Evolutionary conservation across 1,140 invertebrate species (phyloP).

Genomic region (Augochlora pura): DNA sequence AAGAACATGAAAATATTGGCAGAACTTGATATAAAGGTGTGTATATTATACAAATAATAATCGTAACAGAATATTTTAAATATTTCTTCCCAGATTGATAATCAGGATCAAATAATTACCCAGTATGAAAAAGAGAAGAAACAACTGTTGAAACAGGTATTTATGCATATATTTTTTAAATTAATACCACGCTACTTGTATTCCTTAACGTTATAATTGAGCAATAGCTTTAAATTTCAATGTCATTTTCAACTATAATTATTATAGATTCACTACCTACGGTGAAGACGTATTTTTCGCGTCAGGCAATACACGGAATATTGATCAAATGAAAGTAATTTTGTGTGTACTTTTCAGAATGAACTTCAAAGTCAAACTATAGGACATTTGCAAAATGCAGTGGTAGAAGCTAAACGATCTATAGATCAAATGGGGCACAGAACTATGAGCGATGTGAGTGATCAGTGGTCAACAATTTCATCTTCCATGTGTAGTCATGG

Average conservation of each 20-base stretch:
- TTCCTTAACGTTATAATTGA: no score
- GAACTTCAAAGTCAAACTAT: slow-evolving; percentile 77
- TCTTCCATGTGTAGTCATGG: slow-evolving; percentile 73
- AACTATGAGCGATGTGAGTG: slow-evolving; percentile 75
- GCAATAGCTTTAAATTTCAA: background rate
- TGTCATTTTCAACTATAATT: background rate
- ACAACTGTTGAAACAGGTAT: slow-evolving; percentile 72
- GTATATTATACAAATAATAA: slow-evolving; percentile 18
- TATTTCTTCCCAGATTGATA: slow-evolving; percentile 68
- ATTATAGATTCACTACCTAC: no score
- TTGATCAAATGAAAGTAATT: background rate
- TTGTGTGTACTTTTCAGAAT: slow-evolving; percentile 68
- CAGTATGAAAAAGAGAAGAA: slow-evolving; percentile 72
- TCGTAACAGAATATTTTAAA: slow-evolving; percentile 6
- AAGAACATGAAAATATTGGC: slow-evolving; percentile 25
- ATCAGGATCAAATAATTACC: slow-evolving; percentile 64
- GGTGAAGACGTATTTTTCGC: no score
- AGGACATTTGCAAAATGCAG: slow-evolving; percentile 74
- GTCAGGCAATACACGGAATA: no score
- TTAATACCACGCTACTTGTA: no score
- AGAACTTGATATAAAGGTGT: slow-evolving; percentile 47
- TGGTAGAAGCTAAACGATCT: slow-evolving; percentile 75
- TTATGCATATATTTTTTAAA: slow-evolving; percentile 9
- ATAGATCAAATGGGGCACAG: slow-evolving; percentile 75
- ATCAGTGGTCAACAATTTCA: slow-evolving; percentile 73